These are phyloP conservation scores for Gortyna flavago DNA, from an alignment of 2,888 invertebrate species.

Conservation along the genomic window DNA sequence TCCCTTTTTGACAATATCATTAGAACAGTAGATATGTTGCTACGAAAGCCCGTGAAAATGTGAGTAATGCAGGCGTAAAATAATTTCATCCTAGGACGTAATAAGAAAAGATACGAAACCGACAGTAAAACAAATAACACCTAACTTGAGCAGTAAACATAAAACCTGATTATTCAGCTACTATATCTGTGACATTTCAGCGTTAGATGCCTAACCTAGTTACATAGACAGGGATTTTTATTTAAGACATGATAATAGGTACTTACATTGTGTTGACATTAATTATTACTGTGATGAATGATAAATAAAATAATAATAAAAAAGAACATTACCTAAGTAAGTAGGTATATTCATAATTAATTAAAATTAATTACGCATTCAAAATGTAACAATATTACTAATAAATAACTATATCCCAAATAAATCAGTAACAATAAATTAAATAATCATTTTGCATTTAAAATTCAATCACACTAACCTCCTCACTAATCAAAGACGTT, in stretches of 20 bases:
- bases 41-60: background rate
- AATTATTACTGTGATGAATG: background rate
- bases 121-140: slow-evolving; percentile 23
- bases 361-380: no score
- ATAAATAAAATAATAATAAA: background rate
- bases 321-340: background rate
- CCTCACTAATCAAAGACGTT: no score
- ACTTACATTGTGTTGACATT: background rate
- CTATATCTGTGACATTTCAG: slow-evolving; percentile 37
- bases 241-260: background rate
- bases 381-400: no score
- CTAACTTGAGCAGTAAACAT: slow-evolving; percentile 28
- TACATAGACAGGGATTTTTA: slow-evolving; percentile 19
- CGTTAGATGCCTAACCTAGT: slow-evolving; percentile 23
- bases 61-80: background rate
- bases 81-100: background rate
- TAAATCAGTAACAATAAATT: no score
- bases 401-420: no score
- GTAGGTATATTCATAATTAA: no score
- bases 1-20: no score
- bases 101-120: background rate
- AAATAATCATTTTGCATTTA: no score
- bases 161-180: slow-evolving; percentile 26
- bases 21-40: background rate
- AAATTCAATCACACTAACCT: no score